Base-by-base conservation (phyloP, 2,888 invertebrate species). In the Arrhopalites spinosus region DNA sequence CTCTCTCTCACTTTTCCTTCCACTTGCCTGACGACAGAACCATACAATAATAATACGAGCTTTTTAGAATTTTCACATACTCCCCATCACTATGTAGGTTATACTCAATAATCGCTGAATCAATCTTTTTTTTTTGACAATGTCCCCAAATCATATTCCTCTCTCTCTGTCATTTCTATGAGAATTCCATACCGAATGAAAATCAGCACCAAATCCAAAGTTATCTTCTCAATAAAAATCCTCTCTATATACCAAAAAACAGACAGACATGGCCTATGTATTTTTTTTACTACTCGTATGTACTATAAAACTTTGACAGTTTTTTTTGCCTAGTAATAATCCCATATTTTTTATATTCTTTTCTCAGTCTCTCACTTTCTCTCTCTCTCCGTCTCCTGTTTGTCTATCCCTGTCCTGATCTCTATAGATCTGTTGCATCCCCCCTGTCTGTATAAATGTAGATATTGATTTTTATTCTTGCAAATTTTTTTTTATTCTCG, bases 81-180 rank as follows among this genome's bases (percentile, higher is more conserved):
- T 53, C n/a, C n/a, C n/a, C 20, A 53, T 53, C 5, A 8, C 7
- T 1, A 23, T 53, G 5, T 53, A 20, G 50, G 59, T 13, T n/a
- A n/a, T 20, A n/a, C 8, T 59, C 59, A 59, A 59, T 59, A 59
- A 59, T 59, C 59, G 59, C 59, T 27, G 59, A 59, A 59, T 59
- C 59, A 23, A 59, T 59, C 59, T 59, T 59, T 59, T 59, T 56
- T 56, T 15, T 15, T 13, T 25, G 36, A 36, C 36, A 36, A 36
- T 36, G 36, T 36, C 36, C 36, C 11, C 36, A 36, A 36, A 36
- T 36, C 36, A 36, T 36, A 36, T 36, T 36, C 36, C 36, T 36
- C 36, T 36, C 36, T 36, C 36, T 7, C 36, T 36, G 5, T 36
- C 11, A 3, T 36, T 11, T 36, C 36, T 36, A 36, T 7, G 11